These are phyloP conservation scores for Watsonalla binaria DNA, from an alignment of 2,888 invertebrate genomes.

Conservation along the genomic window DNA sequence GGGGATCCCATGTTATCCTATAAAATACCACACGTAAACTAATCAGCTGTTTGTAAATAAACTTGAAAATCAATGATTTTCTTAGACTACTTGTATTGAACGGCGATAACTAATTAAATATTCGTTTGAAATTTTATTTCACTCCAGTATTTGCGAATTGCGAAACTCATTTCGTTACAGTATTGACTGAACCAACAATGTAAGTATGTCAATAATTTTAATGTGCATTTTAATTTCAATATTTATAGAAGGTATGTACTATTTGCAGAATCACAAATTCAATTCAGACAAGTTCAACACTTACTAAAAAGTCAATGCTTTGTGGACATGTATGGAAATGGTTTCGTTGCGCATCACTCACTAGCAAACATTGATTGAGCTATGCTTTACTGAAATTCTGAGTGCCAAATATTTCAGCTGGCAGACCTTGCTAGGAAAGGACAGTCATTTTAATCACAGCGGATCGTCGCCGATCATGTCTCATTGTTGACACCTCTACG, in stretches of 20 bases:
- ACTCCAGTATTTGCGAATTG: no score
- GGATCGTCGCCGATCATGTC: slow-evolving; percentile 56
- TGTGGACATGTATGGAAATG: not conserved
- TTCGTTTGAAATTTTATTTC: no score
- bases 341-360: slow-evolving; percentile 3
- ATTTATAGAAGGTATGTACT: not conserved
- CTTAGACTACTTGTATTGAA: no score
- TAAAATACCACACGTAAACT: no score
- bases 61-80: no score
- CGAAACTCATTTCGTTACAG: no score
- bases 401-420: slow-evolving; percentile 19
- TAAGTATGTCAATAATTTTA: no score
- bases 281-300: not conserved
- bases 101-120: no score
- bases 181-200: no score
- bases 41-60: no score
- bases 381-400: slow-evolving; percentile 26
- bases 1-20: no score
- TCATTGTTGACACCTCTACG: slow-evolving; percentile 67
- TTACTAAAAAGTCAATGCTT: not conserved
- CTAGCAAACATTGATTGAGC: slow-evolving; percentile 5
- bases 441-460: slow-evolving; percentile 41
- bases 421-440: slow-evolving; percentile 35
- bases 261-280: not conserved
- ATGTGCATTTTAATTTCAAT: no score